Evolutionary conservation across 2,888 invertebrate genomes (phyloP).

Genomic region (Eupithecia subumbrata): DNA sequence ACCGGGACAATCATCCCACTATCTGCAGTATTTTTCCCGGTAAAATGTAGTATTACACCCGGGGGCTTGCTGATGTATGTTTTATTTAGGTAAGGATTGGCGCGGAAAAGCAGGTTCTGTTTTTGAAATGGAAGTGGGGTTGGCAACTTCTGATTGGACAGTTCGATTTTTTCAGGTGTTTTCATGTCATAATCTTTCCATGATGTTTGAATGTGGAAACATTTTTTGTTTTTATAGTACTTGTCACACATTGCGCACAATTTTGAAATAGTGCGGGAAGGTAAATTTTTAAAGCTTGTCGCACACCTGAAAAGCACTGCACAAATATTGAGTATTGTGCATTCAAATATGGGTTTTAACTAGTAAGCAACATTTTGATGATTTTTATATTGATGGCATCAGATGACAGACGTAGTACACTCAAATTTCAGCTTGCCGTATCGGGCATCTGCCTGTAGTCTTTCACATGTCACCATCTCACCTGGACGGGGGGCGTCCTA

Average conservation of each 20-base stretch:
- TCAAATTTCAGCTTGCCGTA: not conserved
- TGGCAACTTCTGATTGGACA: not conserved
- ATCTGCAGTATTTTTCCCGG: conserved; percentile 78
- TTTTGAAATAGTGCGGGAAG: too few relatives aligned
- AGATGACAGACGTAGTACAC: too few relatives aligned
- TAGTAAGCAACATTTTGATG: too few relatives aligned
- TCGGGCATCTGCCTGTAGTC: too few relatives aligned
- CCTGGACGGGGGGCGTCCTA: not conserved
- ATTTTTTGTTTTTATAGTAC: not conserved
- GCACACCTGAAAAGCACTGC: too few relatives aligned
- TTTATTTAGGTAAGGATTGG: conserved; percentile 57
- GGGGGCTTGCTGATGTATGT: conserved; percentile 64
- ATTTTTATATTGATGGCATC: too few relatives aligned
- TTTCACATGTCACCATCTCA: not conserved
- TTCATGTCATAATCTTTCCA: not conserved
- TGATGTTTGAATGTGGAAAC: not conserved
- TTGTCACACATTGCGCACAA: not conserved
- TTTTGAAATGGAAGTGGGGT: not conserved
- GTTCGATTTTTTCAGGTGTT: not conserved
- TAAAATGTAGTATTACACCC: conserved; percentile 67
- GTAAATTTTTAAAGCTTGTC: too few relatives aligned
- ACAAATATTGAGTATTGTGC: too few relatives aligned
- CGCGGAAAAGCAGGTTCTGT: not conserved
- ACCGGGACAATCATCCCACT: conserved; percentile 75
- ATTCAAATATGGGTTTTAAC: too few relatives aligned